These are phyloP conservation scores for Trematomus bernacchii DNA, from an alignment of 2,797 vertebrate species.

Conservation along the genomic window DNA sequence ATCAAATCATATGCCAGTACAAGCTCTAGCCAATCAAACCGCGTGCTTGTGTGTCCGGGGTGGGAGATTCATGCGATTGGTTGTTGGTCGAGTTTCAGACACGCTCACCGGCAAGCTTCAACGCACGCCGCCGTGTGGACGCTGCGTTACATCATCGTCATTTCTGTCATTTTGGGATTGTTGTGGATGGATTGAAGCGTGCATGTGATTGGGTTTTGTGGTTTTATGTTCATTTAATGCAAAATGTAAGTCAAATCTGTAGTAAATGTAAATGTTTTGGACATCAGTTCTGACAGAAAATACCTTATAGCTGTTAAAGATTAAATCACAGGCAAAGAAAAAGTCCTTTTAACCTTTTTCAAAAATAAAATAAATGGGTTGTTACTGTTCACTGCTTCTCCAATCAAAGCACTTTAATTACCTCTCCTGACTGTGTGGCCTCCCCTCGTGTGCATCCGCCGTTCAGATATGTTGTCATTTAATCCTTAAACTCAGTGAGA, in stretches of 20 bases:
- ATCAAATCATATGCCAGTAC: no score
- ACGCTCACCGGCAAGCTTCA: no score
- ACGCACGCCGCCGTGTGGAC: no score
- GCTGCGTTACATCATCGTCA: no score
- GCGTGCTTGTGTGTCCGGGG: no score
- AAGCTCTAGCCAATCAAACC: no score
- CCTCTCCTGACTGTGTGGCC: slow-evolving; percentile 6
- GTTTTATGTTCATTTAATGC: background rate
- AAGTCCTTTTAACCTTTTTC: no score
- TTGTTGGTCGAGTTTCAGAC: no score
- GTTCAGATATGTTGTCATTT: slow-evolving; percentile 10
- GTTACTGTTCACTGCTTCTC: slow-evolving; percentile 1
- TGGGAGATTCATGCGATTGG: no score
- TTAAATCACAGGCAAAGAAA: background rate
- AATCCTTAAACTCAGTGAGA: slow-evolving; percentile 10
- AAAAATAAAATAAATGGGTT: background rate
- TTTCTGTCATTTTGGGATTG: background rate
- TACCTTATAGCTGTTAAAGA: background rate
- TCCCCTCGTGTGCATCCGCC: slow-evolving; percentile 9
- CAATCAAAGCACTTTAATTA: slow-evolving; percentile 35
- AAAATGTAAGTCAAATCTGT: background rate
- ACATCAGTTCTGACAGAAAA: no score
- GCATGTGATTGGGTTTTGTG: background rate
- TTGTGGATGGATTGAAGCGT: fast-evolving
- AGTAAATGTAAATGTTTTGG: no score